Evolutionary conservation across 1,140 invertebrate genomes (phyloP), one percentile per base, ranked within the genome.

Genomic region (Dinothrombium tinctorium): DNA sequence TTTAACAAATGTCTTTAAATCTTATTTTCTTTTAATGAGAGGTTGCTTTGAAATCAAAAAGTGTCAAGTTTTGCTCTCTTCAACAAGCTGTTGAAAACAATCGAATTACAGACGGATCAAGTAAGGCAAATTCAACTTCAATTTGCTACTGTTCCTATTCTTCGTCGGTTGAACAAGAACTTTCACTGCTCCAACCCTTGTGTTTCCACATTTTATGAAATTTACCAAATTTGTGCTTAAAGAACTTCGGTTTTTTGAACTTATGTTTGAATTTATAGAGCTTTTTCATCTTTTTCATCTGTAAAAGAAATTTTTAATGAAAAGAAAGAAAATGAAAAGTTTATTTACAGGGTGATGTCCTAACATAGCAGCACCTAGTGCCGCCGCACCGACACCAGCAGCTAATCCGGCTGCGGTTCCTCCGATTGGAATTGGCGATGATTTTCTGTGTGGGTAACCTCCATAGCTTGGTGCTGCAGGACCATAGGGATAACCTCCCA

Each of bases 121-220:
- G n/a, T n/a, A n/a, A n/a, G n/a, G n/a, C n/a, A n/a, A n/a, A n/a
- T n/a, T n/a, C n/a, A n/a, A n/a, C n/a, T n/a, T n/a, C n/a, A n/a
- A n/a, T n/a, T n/a, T n/a, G n/a, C n/a, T n/a, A n/a, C n/a, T n/a
- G n/a, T n/a, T n/a, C n/a, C n/a, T n/a, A n/a, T n/a, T n/a, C n/a
- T n/a, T n/a, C n/a, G n/a, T n/a, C n/a, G n/a, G n/a, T n/a, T n/a
- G n/a, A n/a, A n/a, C n/a, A n/a, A n/a, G n/a, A n/a, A n/a, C n/a
- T n/a, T n/a, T n/a, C n/a, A n/a, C 33, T 36, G 20, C 17, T 36
- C 33, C 33, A 36, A 22, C 37, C 37, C 26, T 38, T 38, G 24
- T 38, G 37, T 26, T 38, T 38, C n/a, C 17, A 7, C 26, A 28
- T 28, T 28, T 28, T 28, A 28, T 28, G 26, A 7, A 8, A 25